Evolutionary conservation across 2,888 invertebrate genomes (phyloP), one percentile per base, ranked within the genome.

Genomic region (Perdita meconis): DNA sequence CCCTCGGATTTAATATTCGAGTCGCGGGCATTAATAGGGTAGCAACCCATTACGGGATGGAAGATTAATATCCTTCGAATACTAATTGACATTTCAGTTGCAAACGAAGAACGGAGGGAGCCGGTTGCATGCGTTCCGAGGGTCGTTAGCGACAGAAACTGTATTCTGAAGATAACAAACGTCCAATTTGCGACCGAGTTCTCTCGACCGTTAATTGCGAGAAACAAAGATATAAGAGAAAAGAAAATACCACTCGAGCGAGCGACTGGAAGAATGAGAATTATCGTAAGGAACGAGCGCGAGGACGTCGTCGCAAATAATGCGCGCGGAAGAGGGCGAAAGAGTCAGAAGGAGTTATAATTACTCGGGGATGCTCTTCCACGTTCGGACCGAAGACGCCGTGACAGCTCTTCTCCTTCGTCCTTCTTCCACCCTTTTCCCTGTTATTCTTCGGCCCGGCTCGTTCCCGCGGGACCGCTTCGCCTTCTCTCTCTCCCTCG

Each of bases 341-440:
- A 82, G 69, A 59, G 76, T 78, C 75, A 63, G 80, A 74, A 80
- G 79, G 76, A 47, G 59, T 80, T 87, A 87, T 89, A 88, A 88
- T 88, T 87, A 88, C 86, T 86, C n/a, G 76, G 76, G 56, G 81
- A 83, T 83, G 79, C 75, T 75, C 70, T 75, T 75, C 76, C 69
- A 57, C 76, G 73, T 85, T 85, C 53, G 8, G 36, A 16, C 65
- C 53, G 60, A 67, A 81, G 78, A 68, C 65, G 59, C 65, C 51
- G 71, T 81, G 77, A 82, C 78, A 84, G 80, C 81, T 79, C 75
- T 84, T 85, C 80, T 80, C 40, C 66, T n/a, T 24, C 38, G 51
- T 53, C 24, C 36, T 55, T 57, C 53, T 53, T 59, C 24, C 63
- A 19, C 47, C 10, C 55, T 56, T 63, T 44, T 47, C 10, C 19